Evolutionary conservation across 2,888 invertebrate species (phyloP), one percentile per base, ranked within the genome.

Genomic region (Dorcus parallelipipedus): DNA sequence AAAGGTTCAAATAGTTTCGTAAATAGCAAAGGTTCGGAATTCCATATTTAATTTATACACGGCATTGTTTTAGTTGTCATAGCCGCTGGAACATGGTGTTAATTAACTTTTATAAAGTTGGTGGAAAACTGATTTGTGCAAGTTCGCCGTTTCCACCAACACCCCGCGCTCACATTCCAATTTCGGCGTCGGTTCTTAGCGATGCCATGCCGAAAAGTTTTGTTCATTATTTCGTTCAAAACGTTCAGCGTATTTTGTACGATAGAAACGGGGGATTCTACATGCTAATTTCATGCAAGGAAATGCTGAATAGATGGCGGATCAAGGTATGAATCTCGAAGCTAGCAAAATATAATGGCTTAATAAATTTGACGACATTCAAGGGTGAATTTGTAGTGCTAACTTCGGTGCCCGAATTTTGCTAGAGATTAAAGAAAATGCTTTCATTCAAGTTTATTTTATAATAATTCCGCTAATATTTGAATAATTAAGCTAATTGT

Each of bases 71-170:
- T 45, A 45, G 45, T 45, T 45, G 45, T 45, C 45, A 45, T 45
- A 17, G 45, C 23, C 5, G 5, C 50, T n/a, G 3, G 49, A 41
- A 49, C 14, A 23, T 42, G 49, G 40, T 50, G 55, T 55, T 55
- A 55, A 55, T 55, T 55, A 55, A 55, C 55, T 55, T 55, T 55
- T 49, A 40, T 41, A 41, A 50, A 55, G 55, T 55, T 55, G 20
- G 49, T 6, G 8, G 41, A 47, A 53, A 53, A 39, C 26, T 53
- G 53, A 53, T 53, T 53, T 51, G 45, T 17, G 45, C n/a, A 45
- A 45, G 45, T 45, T 45, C 45, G 45, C 45, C 9, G 9, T 45
- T 45, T 45, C 45, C 45, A 45, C 45, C 9, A 8, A 23, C 17
- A 17, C 20, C 45, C n/a, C 23, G 9, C 23, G 23, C 17, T 45